Conservation (phyloP, 2,113 vertebrate genomes). For the Rattus norvegicus region DNA sequence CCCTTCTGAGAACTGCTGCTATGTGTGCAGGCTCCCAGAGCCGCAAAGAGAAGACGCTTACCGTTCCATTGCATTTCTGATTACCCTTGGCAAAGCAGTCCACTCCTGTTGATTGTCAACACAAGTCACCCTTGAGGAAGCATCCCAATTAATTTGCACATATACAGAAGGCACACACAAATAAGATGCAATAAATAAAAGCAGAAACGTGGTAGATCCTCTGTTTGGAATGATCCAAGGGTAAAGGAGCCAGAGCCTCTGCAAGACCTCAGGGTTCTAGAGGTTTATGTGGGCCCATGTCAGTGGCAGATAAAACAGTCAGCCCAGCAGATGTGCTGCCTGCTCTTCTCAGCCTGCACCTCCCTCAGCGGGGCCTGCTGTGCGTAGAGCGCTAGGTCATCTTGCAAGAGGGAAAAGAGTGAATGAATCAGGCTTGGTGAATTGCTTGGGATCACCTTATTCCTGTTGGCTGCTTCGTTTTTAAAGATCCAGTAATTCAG, state of each 20-base stretch:
- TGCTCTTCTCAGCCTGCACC: slow-evolving; percentile 1
- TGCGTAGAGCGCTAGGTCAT: slow-evolving; percentile 45
- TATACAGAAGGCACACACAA: background rate
- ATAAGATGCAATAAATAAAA: background rate
- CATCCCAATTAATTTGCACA: background rate
- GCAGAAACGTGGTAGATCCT: background rate
- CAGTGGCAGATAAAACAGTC: slow-evolving; percentile 51
- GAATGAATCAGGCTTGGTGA: background rate
- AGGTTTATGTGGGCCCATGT: slow-evolving; percentile 16
- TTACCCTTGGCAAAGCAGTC: background rate
- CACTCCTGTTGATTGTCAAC: background rate
- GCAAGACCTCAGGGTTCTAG: background rate
- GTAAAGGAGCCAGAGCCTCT: slow-evolving; percentile 5
- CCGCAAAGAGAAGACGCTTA: background rate
- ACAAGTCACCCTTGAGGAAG: background rate
- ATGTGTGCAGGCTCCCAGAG: background rate
- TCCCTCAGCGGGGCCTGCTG: slow-evolving; percentile 34
- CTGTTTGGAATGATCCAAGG: slow-evolving; percentile 31
- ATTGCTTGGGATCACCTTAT: slow-evolving; percentile 25
- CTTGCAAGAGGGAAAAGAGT: background rate
- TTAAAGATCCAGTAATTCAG: background rate
- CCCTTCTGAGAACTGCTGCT: background rate
- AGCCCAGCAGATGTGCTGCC: slow-evolving; percentile 26
- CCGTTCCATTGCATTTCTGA: no score
- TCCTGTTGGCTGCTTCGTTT: background rate